These are phyloP conservation scores for Anoplopoma fimbria DNA, from an alignment of 2,113 vertebrate genomes.

Conservation along the genomic window DNA sequence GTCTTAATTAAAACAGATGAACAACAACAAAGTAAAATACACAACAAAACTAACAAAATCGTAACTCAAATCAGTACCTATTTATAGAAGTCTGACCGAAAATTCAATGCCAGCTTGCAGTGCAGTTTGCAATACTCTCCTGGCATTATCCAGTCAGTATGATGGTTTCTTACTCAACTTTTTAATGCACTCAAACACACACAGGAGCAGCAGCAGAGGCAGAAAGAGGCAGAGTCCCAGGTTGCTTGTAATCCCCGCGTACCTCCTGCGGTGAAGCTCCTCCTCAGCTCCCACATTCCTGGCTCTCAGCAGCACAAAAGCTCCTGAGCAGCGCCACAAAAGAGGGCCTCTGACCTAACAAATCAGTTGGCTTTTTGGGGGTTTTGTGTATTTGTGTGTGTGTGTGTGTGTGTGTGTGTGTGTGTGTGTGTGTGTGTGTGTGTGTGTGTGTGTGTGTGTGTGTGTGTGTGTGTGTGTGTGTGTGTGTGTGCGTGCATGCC, in stretches of 20 bases:
- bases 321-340: constrained; percentile 82
- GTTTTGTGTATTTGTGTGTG: constrained; percentile 47
- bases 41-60: background rate
- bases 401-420: constrained; percentile 11
- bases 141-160: constrained; percentile 3
- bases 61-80: background rate
- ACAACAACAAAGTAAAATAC: background rate
- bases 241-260: constrained; percentile 98
- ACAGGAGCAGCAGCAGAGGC: constrained; percentile 87
- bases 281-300: constrained; percentile 92
- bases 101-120: background rate
- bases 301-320: constrained; percentile 93
- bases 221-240: constrained; percentile 99
- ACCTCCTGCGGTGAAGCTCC: constrained; percentile 91
- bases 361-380: constrained; percentile 73
- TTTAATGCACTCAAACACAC: constrained; percentile 48
- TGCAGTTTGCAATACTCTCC: background rate
- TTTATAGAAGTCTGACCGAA: background rate
- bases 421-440: background rate
- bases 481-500: background rate
- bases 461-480: constrained; percentile 5
- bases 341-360: constrained; percentile 84
- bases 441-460: constrained; percentile 14
- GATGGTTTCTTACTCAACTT: background rate
- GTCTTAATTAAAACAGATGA: background rate